These are phyloP conservation scores for Triplophysa yarkandensis DNA, from an alignment of 2,797 vertebrate genomes.

Conservation along the genomic window DNA sequence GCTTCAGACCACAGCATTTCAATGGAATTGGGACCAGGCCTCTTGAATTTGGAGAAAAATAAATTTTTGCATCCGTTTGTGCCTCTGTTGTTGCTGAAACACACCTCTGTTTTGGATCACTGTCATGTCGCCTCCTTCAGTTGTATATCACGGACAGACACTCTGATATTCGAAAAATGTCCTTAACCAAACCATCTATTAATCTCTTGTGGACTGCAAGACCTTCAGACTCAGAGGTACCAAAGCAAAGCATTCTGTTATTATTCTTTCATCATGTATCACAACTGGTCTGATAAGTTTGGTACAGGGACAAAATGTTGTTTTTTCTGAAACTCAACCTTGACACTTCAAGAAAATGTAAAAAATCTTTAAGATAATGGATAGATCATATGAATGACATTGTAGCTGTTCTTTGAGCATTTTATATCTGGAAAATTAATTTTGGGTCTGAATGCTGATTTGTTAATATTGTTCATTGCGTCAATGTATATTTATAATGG, in stretches of 20 bases:
- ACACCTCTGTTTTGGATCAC: constrained; percentile 19
- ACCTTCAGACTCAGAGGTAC: background rate
- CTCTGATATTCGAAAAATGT: background rate
- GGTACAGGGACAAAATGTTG: background rate
- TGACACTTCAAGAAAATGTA: background rate
- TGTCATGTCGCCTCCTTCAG: background rate
- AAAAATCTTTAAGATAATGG: background rate
- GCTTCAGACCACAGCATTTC: constrained; percentile 51
- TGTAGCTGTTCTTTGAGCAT: background rate
- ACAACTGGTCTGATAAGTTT: background rate
- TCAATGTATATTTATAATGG: background rate
- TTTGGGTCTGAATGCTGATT: background rate
- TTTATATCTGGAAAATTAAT: background rate
- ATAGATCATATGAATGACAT: background rate
- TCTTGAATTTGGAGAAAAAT: constrained; percentile 27
- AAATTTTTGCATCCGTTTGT: constrained; percentile 6
- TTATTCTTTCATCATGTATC: background rate
- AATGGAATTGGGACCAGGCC: constrained; percentile 37
- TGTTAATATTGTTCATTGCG: background rate
- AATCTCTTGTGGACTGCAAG: background rate
- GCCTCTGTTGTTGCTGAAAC: constrained; percentile 1
- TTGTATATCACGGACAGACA: constrained; percentile 5
- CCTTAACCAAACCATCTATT: background rate
- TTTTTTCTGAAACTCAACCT: background rate
- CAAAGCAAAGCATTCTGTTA: background rate